Percentiles rank a stretch among this genome's conserved stretches.
Conservation (phyloP, 2,113 vertebrate genomes). For the Phaethon lepturus region DNA sequence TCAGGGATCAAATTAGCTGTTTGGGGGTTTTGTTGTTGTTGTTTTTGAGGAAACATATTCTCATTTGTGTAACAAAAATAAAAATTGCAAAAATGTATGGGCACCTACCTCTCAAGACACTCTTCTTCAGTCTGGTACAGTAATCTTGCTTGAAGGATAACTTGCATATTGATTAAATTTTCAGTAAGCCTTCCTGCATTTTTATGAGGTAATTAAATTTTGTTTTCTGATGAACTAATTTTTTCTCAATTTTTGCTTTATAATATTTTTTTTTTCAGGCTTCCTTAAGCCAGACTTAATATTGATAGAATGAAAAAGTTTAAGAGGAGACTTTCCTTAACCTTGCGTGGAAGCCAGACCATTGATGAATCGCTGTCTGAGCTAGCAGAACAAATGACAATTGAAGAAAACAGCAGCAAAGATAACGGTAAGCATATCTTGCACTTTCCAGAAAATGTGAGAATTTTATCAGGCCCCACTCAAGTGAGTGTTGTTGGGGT, state of each 20-base stretch:
- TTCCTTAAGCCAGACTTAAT: conserved; percentile 76
- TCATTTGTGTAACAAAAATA: background rate
- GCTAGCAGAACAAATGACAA: conserved; percentile 98
- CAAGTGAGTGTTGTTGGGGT: background rate
- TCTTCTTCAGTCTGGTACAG: background rate
- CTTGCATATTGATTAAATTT: background rate
- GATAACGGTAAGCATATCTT: conserved; percentile 87
- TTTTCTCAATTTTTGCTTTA: background rate
- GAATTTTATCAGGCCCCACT: background rate
- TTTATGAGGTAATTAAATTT: background rate
- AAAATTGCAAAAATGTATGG: background rate
- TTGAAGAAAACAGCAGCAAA: conserved; percentile 95
- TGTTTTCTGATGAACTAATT: background rate
- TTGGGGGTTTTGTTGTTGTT: background rate
- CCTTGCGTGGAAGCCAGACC: conserved; percentile 94
- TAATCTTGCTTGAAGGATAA: background rate
- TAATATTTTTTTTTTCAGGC: conserved; percentile 74
- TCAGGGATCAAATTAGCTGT: background rate
- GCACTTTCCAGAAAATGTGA: background rate
- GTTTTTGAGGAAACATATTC: background rate
- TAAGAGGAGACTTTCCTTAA: conserved; percentile 95
- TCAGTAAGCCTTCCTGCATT: background rate
- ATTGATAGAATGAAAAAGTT: conserved; percentile 97
- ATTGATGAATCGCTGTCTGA: conserved; percentile 97
- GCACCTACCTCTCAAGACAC: background rate